Base-by-base conservation (phyloP, 2,888 invertebrate genomes). In the Beris morrisii region DNA sequence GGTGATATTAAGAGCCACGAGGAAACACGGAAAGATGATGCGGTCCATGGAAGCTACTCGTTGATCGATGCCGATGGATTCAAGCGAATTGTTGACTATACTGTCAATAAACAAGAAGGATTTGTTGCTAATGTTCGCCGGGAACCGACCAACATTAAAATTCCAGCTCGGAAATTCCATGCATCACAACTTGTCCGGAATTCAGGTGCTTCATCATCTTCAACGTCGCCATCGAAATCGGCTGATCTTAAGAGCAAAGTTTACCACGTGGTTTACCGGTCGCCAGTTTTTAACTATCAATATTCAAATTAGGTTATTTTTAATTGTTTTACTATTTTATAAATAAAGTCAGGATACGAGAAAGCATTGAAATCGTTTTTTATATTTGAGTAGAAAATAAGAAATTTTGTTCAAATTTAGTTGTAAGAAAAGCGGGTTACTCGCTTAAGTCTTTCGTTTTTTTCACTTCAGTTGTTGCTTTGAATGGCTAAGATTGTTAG, bases 81-180 rank as follows among this genome's bases (percentile, higher is more conserved):
- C 31, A 69, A 66, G 52, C 69, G 69, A 38, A 64, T 67, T 56
- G 69, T 69, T 4, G 66, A 69, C 31, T 69, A 69, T 56, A 67
- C 67, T 2, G 66, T 64, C 3, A 64, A 67, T 66, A 57, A 59
- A 11, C 61, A 66, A n/a, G 44, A 57, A 53, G 69, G 69, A n/a
- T 69, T 69, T 61, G 64, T 66, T 50, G 69, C 69, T 43, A 52
- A 61, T 38, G 69, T 69, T 28, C 61, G 57, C 28, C 67, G 69
- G 22, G 67, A 67, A 63, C 55, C 48, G 5, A 66, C 45, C 28
- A 30, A 48, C 22, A 48, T 58, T 31, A 30, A 46, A n/a, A 32
- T 58, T 11, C 66, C 66, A 11, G 50, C 44, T 43, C 13, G 50
- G n/a, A 50, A 43, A 38, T 50, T 38, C 50, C 13, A 48, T 11